Evolutionary conservation across 2,797 vertebrate genomes (phyloP).

Genomic region (Euthynnus affinis): DNA sequence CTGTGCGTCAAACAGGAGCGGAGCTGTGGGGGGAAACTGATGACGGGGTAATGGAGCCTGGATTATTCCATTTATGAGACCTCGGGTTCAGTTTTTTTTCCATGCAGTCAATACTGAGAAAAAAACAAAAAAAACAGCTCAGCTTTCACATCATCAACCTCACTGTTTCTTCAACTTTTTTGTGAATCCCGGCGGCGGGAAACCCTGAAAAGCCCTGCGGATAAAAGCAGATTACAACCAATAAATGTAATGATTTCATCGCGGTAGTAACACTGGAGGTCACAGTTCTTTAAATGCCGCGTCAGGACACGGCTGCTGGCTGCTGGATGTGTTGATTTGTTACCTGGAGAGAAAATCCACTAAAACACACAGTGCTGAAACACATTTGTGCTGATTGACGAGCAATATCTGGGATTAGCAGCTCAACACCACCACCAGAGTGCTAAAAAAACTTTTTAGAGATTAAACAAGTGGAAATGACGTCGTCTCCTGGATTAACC

Average conservation of each 20-base stretch:
- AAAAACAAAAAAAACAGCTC: too few relatives aligned
- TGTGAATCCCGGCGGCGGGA: too few relatives aligned
- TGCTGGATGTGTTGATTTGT: constrained; percentile 13
- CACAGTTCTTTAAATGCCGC: not conserved
- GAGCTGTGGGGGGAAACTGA: constrained; percentile 17
- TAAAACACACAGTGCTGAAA: not conserved
- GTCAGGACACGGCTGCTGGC: not conserved
- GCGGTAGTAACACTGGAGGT: not conserved
- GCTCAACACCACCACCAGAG: not conserved
- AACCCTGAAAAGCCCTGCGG: too few relatives aligned
- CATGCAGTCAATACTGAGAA: too few relatives aligned
- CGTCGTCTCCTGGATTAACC: constrained; percentile 24
- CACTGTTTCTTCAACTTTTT: too few relatives aligned
- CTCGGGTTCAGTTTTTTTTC: too few relatives aligned
- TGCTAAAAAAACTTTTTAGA: not conserved
- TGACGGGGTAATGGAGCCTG: not conserved
- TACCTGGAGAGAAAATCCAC: not conserved
- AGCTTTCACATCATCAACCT: too few relatives aligned
- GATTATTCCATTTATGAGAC: not conserved
- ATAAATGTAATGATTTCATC: not conserved
- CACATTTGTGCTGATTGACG: not conserved
- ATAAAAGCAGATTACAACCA: not conserved
- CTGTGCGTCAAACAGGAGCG: constrained; percentile 35
- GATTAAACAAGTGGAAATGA: constrained; percentile 23
- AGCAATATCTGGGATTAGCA: not conserved